Evolutionary conservation across 37 sponge, comb jelly and placozoan genomes (phyloP).

Genomic region (Agelas oroides): DNA sequence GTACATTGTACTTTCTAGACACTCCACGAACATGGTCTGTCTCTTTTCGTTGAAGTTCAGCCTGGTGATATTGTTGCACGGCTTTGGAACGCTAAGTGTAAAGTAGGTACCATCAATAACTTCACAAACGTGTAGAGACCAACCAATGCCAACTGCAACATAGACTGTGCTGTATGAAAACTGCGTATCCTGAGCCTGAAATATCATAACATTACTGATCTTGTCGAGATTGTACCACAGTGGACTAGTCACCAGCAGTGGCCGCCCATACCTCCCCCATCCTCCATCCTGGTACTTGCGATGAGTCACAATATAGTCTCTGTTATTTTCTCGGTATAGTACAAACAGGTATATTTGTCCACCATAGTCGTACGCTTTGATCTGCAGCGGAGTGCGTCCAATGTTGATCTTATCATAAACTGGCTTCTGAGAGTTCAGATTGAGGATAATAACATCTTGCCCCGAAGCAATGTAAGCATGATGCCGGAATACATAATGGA

Average conservation of each 20-base stretch:
- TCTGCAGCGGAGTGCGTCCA: neutral
- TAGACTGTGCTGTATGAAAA: neutral
- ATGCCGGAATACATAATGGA: neutral
- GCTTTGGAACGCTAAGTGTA: neutral
- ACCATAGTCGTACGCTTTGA: neutral
- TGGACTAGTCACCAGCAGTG: slow-evolving; percentile 2
- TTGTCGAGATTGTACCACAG: neutral
- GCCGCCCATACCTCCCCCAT: neutral
- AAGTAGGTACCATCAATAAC: neutral
- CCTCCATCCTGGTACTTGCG: neutral
- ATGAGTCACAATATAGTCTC: neutral
- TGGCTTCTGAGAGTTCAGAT: neutral
- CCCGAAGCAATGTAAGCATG: neutral
- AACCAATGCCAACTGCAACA: neutral
- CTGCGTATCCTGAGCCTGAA: neutral
- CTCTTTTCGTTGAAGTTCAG: neutral
- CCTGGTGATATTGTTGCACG: neutral
- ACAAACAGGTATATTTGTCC: neutral
- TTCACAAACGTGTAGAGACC: neutral
- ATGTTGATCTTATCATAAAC: neutral
- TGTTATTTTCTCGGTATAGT: neutral
- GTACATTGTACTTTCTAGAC: neutral
- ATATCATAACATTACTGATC: slow-evolving; percentile 5
- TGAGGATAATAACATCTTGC: neutral
- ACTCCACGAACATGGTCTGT: slow-evolving; percentile 7